phyloP scores from a whole-genome alignment of 53 echinoderm and acorn worm species.

The Echinarachnius parma region DNA sequence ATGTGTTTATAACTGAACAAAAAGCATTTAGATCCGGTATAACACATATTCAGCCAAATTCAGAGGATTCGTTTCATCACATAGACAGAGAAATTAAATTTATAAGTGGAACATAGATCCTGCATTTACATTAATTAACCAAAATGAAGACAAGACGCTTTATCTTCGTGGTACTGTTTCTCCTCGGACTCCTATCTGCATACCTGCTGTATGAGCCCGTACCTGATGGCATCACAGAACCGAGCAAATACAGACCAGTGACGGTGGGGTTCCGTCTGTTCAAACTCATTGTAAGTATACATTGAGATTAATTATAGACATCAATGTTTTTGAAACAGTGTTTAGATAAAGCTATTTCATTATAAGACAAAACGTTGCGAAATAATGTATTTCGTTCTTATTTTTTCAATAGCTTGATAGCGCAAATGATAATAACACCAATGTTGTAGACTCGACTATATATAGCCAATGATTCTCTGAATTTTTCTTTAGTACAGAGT shows the following conservation, averaged over 20 bases:
- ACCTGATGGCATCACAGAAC: conserved; percentile 33
- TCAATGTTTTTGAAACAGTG: not conserved
- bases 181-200: conserved; percentile 7
- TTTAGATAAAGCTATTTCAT: not conserved
- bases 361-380: no score
- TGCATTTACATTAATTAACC: no score
- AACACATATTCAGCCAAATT: no score
- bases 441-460: not conserved
- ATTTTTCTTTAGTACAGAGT: not conserved
- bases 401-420: not conserved
- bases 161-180: no score
- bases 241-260: conserved; percentile 19
- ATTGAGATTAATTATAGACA: not conserved
- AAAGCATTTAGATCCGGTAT: no score
- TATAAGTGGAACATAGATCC: no score
- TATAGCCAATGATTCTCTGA: not conserved
- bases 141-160: no score
- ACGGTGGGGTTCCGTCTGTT: not conserved
- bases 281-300: conserved; percentile 8
- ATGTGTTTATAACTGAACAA: no score
- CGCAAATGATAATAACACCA: not conserved
- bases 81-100: no score
- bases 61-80: no score
- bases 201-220: conserved; percentile 24
- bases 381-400: not conserved